Conservation (phyloP, 2,888 invertebrate genomes). For the Dryococelus australis region DNA sequence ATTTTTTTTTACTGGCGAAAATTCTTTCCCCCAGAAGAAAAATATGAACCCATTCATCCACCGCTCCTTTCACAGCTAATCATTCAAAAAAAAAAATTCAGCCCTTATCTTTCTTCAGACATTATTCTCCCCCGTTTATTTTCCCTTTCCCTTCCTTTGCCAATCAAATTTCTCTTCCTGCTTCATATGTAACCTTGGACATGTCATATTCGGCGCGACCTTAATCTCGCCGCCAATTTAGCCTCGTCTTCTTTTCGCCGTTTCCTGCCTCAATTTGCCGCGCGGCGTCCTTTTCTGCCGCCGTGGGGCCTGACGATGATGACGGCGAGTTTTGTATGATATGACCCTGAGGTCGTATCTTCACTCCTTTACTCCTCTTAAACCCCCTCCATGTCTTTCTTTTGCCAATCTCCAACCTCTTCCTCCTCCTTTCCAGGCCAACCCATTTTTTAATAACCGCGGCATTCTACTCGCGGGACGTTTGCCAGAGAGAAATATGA, state of each 20-base stretch:
- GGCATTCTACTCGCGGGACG: not conserved
- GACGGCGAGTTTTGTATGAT: not conserved
- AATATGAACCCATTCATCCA: not conserved
- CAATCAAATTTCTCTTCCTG: not conserved
- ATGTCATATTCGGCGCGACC: conserved; percentile 21
- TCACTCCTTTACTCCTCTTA: not conserved
- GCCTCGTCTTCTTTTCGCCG: not conserved
- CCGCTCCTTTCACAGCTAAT: not conserved
- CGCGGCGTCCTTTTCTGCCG: not conserved
- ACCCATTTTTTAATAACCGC: not conserved
- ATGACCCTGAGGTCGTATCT: not conserved
- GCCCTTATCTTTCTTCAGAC: not conserved
- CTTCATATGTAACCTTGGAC: not conserved
- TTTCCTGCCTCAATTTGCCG: conserved; percentile 17
- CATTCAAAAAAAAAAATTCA: not conserved
- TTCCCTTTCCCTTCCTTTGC: not conserved
- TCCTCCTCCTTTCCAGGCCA: too few relatives aligned
- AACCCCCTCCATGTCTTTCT: not conserved
- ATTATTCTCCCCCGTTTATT: not conserved
- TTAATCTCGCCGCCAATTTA: conserved; percentile 23
- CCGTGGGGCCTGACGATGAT: not conserved
- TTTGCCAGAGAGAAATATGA: not conserved
- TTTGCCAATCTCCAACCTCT: too few relatives aligned
- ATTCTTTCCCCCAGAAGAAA: not conserved
- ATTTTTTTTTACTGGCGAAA: not conserved